Evolutionary conservation across 1,140 invertebrate species (phyloP).

Genomic region (Anadara kagoshimensis): DNA sequence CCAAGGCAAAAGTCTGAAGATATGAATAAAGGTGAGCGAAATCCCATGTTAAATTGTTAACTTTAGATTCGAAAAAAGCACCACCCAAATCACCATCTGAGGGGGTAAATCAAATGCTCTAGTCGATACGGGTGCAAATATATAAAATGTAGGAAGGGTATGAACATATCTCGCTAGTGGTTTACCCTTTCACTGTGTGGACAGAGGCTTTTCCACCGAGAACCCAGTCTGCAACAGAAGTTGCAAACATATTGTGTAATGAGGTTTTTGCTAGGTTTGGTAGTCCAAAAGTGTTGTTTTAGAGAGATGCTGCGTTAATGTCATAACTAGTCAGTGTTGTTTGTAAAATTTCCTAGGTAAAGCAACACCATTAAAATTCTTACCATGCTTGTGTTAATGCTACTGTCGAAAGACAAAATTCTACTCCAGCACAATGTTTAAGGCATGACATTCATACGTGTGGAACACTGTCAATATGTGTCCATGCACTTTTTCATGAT

Average conservation of each 20-base stretch:
- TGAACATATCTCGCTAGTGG: constrained; percentile 37
- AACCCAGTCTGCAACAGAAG: constrained; percentile 24
- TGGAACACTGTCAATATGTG: too few species aligned
- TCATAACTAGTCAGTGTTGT: constrained; percentile 42
- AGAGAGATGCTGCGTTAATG: constrained; percentile 45
- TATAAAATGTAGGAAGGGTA: constrained; percentile 22
- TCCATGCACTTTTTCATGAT: too few species aligned
- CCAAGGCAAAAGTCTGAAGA: constrained; percentile 7
- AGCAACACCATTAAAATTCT: constrained; percentile 17
- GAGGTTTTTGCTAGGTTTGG: constrained; percentile 46
- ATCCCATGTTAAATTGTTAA: constrained; percentile 5
- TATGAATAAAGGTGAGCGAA: constrained; percentile 25
- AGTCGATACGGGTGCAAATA: constrained; percentile 22
- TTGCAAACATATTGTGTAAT: constrained; percentile 34
- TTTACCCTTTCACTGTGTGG: constrained; percentile 40
- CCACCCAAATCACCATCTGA: background rate
- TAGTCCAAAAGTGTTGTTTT: constrained; percentile 31
- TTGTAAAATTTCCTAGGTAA: constrained; percentile 40
- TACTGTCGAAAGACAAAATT: constrained; percentile 21
- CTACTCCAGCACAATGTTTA: constrained; percentile 10
- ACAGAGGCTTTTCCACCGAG: constrained; percentile 31
- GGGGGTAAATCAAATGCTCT: constrained; percentile 12
- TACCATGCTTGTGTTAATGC: constrained; percentile 41
- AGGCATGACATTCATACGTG: too few species aligned
- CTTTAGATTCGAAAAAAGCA: constrained; percentile 6